phyloP scores from a whole-genome alignment of 2,797 vertebrate genomes.

The Lagorchestes hirsutus region DNA sequence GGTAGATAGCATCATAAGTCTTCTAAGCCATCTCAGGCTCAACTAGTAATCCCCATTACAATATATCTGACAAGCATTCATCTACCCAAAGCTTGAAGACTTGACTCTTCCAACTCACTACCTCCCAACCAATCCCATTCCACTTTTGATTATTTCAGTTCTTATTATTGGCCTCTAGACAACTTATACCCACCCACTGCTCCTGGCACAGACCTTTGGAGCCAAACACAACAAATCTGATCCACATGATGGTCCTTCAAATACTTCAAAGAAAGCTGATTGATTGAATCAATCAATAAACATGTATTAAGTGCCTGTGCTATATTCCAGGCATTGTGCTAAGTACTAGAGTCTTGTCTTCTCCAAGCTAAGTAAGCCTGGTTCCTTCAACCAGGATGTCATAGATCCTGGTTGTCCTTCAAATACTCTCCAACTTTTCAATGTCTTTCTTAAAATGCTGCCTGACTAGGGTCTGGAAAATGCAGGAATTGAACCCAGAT shows the following conservation, averaged over 20 bases:
- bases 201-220: neutral
- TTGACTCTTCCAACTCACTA: too few species aligned
- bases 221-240: neutral
- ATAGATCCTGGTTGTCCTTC: neutral
- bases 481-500: neutral
- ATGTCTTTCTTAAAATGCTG: neutral
- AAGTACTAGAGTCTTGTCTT: neutral
- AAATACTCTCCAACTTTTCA: neutral
- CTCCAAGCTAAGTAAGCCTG: neutral
- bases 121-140: neutral
- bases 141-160: neutral
- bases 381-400: neutral
- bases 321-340: neutral
- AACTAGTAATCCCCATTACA: too few species aligned
- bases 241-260: neutral
- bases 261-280: neutral
- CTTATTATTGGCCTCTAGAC: neutral
- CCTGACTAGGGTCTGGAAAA: neutral
- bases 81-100: neutral
- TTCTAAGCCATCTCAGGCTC: too few species aligned
- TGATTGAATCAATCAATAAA: slow-evolving; percentile 20
- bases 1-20: too few species aligned
- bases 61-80: too few species aligned
- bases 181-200: neutral
- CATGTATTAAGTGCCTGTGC: neutral